Evolutionary conservation across 2,113 vertebrate genomes (phyloP).

Genomic region (Larimichthys crocea): DNA sequence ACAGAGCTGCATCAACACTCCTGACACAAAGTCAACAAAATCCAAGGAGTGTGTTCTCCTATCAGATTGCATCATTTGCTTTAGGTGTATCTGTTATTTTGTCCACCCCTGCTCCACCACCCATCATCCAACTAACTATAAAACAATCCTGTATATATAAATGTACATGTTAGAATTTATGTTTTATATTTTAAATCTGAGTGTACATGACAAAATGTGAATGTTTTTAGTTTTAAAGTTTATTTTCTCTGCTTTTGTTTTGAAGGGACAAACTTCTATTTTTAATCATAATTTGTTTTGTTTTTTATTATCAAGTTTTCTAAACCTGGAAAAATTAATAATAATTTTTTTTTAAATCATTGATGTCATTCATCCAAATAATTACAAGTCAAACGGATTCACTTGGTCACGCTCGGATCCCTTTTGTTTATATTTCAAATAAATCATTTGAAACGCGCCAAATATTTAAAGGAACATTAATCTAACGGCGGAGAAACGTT

Average conservation of each 20-base stretch:
- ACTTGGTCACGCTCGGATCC: not conserved
- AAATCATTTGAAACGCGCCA: not conserved
- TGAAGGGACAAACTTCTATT: not conserved
- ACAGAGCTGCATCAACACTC: slow-evolving; percentile 19
- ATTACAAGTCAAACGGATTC: slow-evolving; percentile 9
- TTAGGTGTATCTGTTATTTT: slow-evolving; percentile 23
- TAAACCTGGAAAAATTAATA: not conserved
- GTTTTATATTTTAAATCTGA: not conserved
- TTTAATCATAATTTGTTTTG: not conserved
- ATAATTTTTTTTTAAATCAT: not conserved
- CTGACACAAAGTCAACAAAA: slow-evolving; percentile 38
- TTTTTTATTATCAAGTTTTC: not conserved
- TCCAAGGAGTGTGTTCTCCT: not conserved
- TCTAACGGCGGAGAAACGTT: not conserved
- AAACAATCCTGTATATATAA: no score
- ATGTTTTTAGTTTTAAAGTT: no score
- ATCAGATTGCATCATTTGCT: slow-evolving; percentile 15
- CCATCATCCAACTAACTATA: not conserved
- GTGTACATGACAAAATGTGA: no score
- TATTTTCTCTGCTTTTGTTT: not conserved
- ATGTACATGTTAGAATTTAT: not conserved
- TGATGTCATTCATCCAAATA: slow-evolving; percentile 5
- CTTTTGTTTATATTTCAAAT: slow-evolving; percentile 6
- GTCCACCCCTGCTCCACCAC: not conserved
- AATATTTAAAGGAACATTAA: not conserved